phyloP scores from a whole-genome alignment of 2,113 vertebrate genomes.

The Campylorhamphus procurvoides region DNA sequence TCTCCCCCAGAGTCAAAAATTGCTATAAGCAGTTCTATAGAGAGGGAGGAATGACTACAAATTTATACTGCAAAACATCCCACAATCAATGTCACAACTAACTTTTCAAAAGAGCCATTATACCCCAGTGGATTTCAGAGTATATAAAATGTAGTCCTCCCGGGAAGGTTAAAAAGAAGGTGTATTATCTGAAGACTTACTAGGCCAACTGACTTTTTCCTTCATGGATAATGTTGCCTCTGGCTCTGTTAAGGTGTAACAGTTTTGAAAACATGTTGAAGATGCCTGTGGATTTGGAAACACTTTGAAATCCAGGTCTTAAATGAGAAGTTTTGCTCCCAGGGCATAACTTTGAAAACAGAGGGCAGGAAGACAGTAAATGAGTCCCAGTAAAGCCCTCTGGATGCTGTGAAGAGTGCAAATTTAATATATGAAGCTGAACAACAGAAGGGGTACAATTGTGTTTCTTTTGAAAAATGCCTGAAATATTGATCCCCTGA shows the following conservation, averaged over 20 bases:
- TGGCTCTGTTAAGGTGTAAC: slow-evolving; percentile 15
- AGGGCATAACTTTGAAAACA: slow-evolving; percentile 61
- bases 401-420: not conserved
- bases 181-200: not conserved
- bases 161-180: not conserved
- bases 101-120: not conserved
- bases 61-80: not conserved
- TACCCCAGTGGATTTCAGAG: not conserved
- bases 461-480: not conserved
- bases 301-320: slow-evolving; percentile 54
- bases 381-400: slow-evolving; percentile 22
- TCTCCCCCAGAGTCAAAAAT: not conserved
- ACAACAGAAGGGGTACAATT: not conserved
- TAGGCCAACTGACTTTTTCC: slow-evolving; percentile 11
- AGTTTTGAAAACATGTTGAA: slow-evolving; percentile 40
- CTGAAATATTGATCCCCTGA: not conserved
- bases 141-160: not conserved
- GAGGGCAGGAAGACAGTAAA: slow-evolving; percentile 42
- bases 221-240: slow-evolving; percentile 17
- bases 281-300: slow-evolving; percentile 59
- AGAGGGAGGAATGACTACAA: not conserved
- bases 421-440: slow-evolving; percentile 14
- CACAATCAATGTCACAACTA: not conserved
- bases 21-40: not conserved
- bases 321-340: slow-evolving; percentile 51